These are phyloP conservation scores for Rhyacophila evoluta DNA, from an alignment of 2,888 invertebrate genomes.

Conservation along the genomic window DNA sequence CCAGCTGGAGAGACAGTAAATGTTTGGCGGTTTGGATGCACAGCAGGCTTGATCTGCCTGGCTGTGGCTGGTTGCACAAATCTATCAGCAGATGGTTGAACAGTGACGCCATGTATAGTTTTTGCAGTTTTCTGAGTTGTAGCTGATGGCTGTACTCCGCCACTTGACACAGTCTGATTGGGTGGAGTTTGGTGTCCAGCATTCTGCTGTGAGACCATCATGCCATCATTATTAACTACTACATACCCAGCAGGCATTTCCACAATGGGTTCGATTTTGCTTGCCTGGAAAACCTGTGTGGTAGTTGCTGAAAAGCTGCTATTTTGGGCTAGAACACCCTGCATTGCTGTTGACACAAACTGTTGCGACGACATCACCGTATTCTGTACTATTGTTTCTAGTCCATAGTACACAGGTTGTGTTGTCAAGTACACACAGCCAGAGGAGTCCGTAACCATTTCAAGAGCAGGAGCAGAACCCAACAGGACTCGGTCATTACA, in stretches of 20 bases:
- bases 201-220: constrained; percentile 66
- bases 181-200: constrained; percentile 58
- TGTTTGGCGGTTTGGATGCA: constrained; percentile 53
- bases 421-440: constrained; percentile 74
- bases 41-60: constrained; percentile 65
- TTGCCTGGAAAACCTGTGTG: constrained; percentile 87
- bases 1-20: constrained; percentile 48
- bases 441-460: constrained; percentile 74
- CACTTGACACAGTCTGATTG: constrained; percentile 64
- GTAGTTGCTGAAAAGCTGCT: constrained; percentile 88
- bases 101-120: constrained; percentile 62
- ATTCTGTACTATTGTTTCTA: constrained; percentile 89
- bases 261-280: constrained; percentile 85
- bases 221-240: constrained; percentile 70
- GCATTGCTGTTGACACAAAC: constrained; percentile 84
- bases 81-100: constrained; percentile 68
- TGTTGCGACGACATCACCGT: constrained; percentile 92
- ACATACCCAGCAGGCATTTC: constrained; percentile 81
- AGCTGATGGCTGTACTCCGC: constrained; percentile 58
- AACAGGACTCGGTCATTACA: constrained; percentile 74
- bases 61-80: constrained; percentile 57
- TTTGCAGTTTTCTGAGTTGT: constrained; percentile 64
- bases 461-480: constrained; percentile 73
- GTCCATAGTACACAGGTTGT: constrained; percentile 84
- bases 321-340: constrained; percentile 82